phyloP scores from a whole-genome alignment of 1,140 invertebrate genomes.

The Epicauta chinensis region DNA sequence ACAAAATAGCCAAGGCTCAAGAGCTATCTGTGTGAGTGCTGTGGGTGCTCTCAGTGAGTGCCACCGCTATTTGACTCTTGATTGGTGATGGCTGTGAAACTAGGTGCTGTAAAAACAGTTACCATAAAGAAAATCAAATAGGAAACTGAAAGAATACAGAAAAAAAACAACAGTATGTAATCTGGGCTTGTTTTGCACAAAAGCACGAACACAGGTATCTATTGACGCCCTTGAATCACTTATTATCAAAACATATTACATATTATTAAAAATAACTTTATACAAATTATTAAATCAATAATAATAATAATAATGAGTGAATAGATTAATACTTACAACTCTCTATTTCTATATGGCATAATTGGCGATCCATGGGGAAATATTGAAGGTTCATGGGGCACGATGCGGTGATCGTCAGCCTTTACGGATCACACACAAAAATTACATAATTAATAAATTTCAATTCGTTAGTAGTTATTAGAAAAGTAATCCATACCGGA shows the following conservation, averaged over 20 bases:
- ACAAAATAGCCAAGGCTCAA: constrained; percentile 24
- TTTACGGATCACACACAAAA: constrained; percentile 48
- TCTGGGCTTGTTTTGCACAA: constrained; percentile 21
- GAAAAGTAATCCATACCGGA: constrained; percentile 66
- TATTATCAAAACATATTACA: constrained; percentile 11
- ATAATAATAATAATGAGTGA: constrained; percentile 1
- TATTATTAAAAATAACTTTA: neutral
- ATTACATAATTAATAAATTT: neutral
- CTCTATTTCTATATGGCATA: constrained; percentile 96
- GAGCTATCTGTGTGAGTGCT: constrained; percentile 39
- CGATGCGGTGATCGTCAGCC: constrained; percentile 94
- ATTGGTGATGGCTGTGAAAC: neutral
- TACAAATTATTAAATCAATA: constrained; percentile 2
- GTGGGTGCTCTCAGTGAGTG: constrained; percentile 19
- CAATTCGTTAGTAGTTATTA: too few relatives aligned
- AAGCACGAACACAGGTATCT: constrained; percentile 41
- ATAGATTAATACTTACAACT: constrained; percentile 79
- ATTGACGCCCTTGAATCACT: constrained; percentile 30
- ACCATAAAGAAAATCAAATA: too few relatives aligned
- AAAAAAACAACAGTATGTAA: too few relatives aligned
- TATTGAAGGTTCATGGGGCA: constrained; percentile 97
- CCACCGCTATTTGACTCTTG: neutral
- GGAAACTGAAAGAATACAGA: too few relatives aligned
- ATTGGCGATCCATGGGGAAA: constrained; percentile 95
- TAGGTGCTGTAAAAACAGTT: neutral